phyloP scores from a whole-genome alignment of 2,113 vertebrate species.

The Anguilla japonica region DNA sequence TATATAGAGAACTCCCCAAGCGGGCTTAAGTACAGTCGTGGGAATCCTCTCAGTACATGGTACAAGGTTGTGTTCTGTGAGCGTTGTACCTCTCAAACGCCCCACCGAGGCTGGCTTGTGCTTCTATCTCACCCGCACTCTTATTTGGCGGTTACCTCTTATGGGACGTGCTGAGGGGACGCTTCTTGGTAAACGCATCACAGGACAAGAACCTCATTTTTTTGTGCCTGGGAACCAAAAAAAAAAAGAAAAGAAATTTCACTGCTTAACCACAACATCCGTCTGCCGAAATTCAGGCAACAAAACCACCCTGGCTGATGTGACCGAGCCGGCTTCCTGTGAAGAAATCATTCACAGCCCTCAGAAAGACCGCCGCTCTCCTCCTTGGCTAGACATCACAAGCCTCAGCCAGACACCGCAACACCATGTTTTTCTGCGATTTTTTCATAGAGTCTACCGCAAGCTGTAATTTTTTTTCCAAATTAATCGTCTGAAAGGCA shows the following conservation, averaged over 20 bases:
- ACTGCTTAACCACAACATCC: slow-evolving; percentile 23
- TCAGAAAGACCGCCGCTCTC: slow-evolving; percentile 13
- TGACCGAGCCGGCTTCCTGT: slow-evolving; percentile 33
- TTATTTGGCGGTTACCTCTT: neutral
- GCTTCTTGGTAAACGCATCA: neutral
- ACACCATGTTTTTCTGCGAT: slow-evolving; percentile 19
- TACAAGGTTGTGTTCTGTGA: neutral
- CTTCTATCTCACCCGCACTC: neutral
- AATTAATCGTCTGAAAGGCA: slow-evolving; percentile 9
- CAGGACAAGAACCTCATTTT: neutral
- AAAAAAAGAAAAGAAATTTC: neutral
- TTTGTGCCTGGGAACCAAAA: slow-evolving; percentile 6
- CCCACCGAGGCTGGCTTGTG: neutral
- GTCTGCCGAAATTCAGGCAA: slow-evolving; percentile 26
- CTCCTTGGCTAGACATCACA: slow-evolving; percentile 38
- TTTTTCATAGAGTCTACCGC: slow-evolving; percentile 27
- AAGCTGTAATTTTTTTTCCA: slow-evolving; percentile 38
- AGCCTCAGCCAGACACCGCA: slow-evolving; percentile 38
- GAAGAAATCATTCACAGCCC: slow-evolving; percentile 26
- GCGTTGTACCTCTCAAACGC: neutral
- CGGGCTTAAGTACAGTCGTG: neutral
- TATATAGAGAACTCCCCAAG: neutral
- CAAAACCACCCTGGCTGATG: neutral
- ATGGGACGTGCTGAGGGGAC: neutral
- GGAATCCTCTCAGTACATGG: neutral